Evolutionary conservation across 2,113 vertebrate genomes (phyloP), one percentile per base, ranked within the genome.

Genomic region (Rafetus swinhoei): DNA sequence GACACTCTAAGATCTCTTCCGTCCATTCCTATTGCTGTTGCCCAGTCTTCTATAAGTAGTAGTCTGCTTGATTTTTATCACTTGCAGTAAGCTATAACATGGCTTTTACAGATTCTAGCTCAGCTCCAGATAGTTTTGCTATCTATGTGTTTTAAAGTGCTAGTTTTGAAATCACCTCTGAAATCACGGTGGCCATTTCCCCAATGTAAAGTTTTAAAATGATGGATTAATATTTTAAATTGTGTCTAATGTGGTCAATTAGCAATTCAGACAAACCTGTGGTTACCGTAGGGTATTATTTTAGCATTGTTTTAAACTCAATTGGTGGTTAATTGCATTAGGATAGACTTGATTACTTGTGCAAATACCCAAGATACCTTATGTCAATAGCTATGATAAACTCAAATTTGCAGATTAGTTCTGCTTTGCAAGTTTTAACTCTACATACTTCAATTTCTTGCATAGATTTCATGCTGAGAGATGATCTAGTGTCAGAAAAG

Each of bases 71-170:
- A 94, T 95, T 97, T 95, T 97, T 97, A 93, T 97, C 97, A 96
- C 93, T 94, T 96, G 96, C 96, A 95, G 89, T 97, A 97, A 96
- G 94, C 85, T 93, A 97, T 92, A 97, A 90, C 96, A 92, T 96
- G 96, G 89, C 45, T 79, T 96, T 98, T 97, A 93, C 77, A 94
- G 97, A 97, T 93, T 95, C 84, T 95, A 88, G 29, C 93, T 82
- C 91, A 69, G 79, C 89, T 97, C 93, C 96, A 82, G 45, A 83
- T 93, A 91, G 95, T 89, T 97, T 97, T 94, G 90, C 95, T 97
- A 62, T 95, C 85, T 97, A 97, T 96, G 93, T 96, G 89, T 97
- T 97, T 95, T 93, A 81, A 93, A 82, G 79, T 96, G 92, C 89
- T 97, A 80, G n/a, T 87, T 97, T 95, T 96, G 87, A 95, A 96